Evolutionary conservation across 2,888 invertebrate genomes (phyloP), one percentile per base, ranked within the genome.

Genomic region (Polydrusus tereticollis): DNA sequence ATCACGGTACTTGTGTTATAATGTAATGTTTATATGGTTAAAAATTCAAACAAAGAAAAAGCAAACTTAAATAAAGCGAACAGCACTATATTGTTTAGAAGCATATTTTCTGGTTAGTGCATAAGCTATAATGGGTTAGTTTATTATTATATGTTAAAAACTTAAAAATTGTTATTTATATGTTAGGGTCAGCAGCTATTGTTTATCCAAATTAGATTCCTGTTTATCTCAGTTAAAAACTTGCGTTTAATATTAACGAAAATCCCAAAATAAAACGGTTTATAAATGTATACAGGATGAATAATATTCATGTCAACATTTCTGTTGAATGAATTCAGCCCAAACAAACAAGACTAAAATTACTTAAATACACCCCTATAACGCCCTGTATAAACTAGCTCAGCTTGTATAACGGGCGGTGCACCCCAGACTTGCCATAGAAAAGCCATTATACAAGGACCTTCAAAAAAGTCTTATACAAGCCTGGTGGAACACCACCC

Each of bases 11-110:
- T 33, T 43, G 45, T 43, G 43, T 23, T 41, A 59, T 26, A 38
- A 59, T 59, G 59, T 38, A 26, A 23, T n/a, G 57, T 66, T 41
- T 21, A 18, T 45, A 20, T 43, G 43, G 55, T 66, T 58, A 50
- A 45, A 57, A 66, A 58, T 58, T 58, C 1, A 55, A 45, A 41
- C n/a, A 23, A 43, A 55, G 58, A 59, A 66, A 26, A 66, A 66
- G 58, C 66, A 58, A 57, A 66, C 66, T 41, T 21, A 66, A 58
- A 66, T n/a, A 12, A 58, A 66, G 66, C 66, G 29, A 18, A 21
- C 8, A 66, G 66, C 45, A 41, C 1, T 21, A 16, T 45, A 26
- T 14, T n/a, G 12, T 0, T 58, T 59, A 23, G 23, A 12, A 36
- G 57, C 36, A 23, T 33, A 10, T 1, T 38, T 58, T 38, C 20